Evolutionary conservation across 2,888 invertebrate genomes (phyloP).

Genomic region (Octonoba sinensis): DNA sequence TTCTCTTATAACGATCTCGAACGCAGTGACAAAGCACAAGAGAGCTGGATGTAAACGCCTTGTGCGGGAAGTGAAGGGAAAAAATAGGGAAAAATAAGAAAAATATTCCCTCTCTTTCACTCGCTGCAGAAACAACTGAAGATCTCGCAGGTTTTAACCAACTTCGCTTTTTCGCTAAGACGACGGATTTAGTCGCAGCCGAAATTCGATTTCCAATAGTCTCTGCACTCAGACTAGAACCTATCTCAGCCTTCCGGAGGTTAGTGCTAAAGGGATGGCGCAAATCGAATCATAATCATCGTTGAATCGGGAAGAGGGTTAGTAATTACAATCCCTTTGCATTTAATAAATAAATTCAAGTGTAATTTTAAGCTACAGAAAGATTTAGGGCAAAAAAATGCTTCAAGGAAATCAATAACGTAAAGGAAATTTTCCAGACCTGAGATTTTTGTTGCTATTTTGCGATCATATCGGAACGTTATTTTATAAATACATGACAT

Average conservation of each 20-base stretch:
- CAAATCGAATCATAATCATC: conserved; percentile 57
- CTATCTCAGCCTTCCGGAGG: background rate
- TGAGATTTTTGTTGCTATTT: too few species aligned
- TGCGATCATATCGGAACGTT: too few species aligned
- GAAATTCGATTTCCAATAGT: conserved; percentile 53
- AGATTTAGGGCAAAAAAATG: conserved; percentile 21
- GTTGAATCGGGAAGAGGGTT: conserved; percentile 40
- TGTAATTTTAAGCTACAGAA: conserved; percentile 30
- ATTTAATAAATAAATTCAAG: conserved; percentile 59
- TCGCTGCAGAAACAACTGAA: conserved; percentile 23
- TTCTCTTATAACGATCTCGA: conserved; percentile 31
- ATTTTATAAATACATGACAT: too few species aligned
- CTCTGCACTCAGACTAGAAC: conserved; percentile 25
- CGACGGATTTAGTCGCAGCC: conserved; percentile 20
- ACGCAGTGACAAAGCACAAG: conserved; percentile 27
- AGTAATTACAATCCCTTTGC: conserved; percentile 45
- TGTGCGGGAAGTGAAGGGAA: conserved; percentile 29
- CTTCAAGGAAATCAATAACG: conserved; percentile 17
- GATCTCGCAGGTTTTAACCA: conserved; percentile 50
- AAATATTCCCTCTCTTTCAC: background rate
- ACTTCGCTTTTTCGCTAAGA: conserved; percentile 48
- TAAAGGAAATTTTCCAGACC: too few species aligned
- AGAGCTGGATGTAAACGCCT: conserved; percentile 27
- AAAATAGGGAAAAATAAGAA: conserved; percentile 32
- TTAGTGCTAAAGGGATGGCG: conserved; percentile 14